Evolutionary conservation across 2,113 vertebrate species (phyloP), one percentile per base, ranked within the genome.

Genomic region (Falcunculus frontatus): DNA sequence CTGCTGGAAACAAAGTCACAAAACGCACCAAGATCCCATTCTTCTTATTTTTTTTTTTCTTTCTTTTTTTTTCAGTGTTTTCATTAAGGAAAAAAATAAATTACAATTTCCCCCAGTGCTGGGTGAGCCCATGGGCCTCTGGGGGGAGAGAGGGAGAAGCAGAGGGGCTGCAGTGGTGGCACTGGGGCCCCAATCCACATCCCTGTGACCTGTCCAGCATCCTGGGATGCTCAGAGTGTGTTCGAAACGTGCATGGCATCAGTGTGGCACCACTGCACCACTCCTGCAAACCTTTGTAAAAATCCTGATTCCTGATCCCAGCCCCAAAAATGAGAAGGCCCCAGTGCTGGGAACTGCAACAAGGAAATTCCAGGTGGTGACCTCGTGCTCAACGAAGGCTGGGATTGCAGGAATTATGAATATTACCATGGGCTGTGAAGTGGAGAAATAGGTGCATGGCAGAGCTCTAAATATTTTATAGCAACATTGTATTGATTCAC

Each of bases 11-110:
- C 46, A 42, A 26, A 8, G 17, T 27, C 69, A 26, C 18, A 1
- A 30, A 81, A 32, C 0, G 0, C 69, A 14, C 52, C 14, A 0
- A 56, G 26, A 72, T 13, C 41, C 33, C 13, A 0, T 1, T 7
- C 9, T 50, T 32, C 1, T 4, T 9, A 23, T 22, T 42, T 11
- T 1, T 33, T 35, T n/a, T 60, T 37, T 16, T 5, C 1, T 4
- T 1, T 2, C 6, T n/a, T 60, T 37, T 16, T 5, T 1, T 4
- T 1, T 2, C 6, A 2, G 9, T 13, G 22, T 84, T 69, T 29
- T 7, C n/a, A 9, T 25, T 7, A 13, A 42, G 49, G 7, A 29
- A 42, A 53, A 81, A 74, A 47, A 18, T 4, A 49, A 83, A 76
- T 69, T 13, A 3, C 5, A 0, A 4, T 75, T 86, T 73, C 5